Conservation (phyloP, 2,888 invertebrate species). For the Orthonevra nobilis region DNA sequence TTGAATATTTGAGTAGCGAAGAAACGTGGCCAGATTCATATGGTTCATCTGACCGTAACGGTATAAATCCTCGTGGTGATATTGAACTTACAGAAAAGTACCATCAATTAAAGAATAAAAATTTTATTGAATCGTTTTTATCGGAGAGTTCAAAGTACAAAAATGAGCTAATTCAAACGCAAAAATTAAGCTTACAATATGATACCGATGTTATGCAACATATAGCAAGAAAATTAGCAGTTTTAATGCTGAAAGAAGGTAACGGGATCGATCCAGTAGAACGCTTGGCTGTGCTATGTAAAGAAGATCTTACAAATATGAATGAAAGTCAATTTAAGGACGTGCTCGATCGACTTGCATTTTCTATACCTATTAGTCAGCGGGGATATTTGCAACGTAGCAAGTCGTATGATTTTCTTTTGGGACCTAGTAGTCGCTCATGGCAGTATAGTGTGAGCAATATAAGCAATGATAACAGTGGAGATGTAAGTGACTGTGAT, state of each 20-base stretch:
- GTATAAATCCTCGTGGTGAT: constrained; percentile 90
- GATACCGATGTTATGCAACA: constrained; percentile 96
- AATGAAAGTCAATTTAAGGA: neutral
- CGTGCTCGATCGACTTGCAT: neutral
- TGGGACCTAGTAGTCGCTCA: constrained; percentile 82
- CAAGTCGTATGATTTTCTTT: constrained; percentile 89
- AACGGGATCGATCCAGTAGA: constrained; percentile 82
- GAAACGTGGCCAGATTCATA: constrained; percentile 97
- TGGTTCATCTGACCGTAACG: constrained; percentile 95
- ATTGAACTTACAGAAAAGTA: constrained; percentile 83
- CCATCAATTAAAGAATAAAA: constrained; percentile 91
- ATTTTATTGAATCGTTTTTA: constrained; percentile 91
- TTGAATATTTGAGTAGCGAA: constrained; percentile 94
- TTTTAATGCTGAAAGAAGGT: constrained; percentile 95
- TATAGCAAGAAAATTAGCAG: constrained; percentile 91
- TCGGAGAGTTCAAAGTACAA: constrained; percentile 1
- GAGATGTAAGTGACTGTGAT: constrained; percentile 90
- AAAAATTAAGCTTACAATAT: constrained; percentile 89
- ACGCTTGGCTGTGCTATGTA: neutral
- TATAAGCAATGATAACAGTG: constrained; percentile 81
- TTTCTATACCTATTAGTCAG: neutral
- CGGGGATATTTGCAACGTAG: constrained; percentile 86
- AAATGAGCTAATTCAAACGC: constrained; percentile 75
- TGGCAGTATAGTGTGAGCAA: constrained; percentile 81
- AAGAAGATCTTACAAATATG: neutral